A percentile compares a stretch with the other conserved stretches of the same genome.
Evolutionary conservation across 2,888 invertebrate species (phyloP).

Genomic region (Nemapogon koenigi): DNA sequence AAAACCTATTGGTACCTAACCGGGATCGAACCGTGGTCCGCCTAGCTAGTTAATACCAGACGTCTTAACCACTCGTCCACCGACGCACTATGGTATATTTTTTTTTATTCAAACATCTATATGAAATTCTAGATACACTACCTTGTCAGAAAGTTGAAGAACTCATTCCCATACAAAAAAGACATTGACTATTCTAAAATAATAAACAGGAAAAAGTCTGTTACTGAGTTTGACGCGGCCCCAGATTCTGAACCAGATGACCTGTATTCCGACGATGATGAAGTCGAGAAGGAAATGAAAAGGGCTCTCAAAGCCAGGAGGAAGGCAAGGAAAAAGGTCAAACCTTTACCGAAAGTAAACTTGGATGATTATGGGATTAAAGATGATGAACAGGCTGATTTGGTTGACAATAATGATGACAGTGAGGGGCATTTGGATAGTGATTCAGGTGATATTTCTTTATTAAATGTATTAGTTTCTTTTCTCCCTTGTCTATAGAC

Average conservation of each 20-base stretch:
- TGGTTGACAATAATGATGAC: slow-evolving; percentile 50
- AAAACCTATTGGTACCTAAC: too few relatives aligned
- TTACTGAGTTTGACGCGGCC: slow-evolving; percentile 27
- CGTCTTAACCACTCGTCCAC: too few relatives aligned
- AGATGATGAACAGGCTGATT: slow-evolving; percentile 73
- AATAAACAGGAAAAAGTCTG: slow-evolving; percentile 30
- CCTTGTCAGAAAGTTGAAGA: slow-evolving; percentile 40
- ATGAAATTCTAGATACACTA: slow-evolving; percentile 54
- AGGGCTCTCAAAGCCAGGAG: slow-evolving; percentile 63
- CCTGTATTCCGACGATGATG: slow-evolving; percentile 55
- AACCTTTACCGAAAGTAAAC: slow-evolving; percentile 70
- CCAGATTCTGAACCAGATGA: slow-evolving; percentile 53
- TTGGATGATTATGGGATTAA: slow-evolving; percentile 82
- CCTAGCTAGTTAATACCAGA: too few relatives aligned
- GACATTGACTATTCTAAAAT: slow-evolving; percentile 47
- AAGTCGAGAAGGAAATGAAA: slow-evolving; percentile 65
- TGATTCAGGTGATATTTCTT: slow-evolving; percentile 37
- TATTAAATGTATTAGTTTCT: neutral
- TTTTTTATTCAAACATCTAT: too few relatives aligned
- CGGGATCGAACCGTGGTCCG: too few relatives aligned
- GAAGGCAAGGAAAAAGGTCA: slow-evolving; percentile 59
- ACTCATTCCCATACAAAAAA: slow-evolving; percentile 48
- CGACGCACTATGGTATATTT: too few relatives aligned
- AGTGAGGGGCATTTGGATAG: slow-evolving; percentile 51
- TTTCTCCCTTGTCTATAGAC: too few relatives aligned